Evolutionary conservation across 2,797 vertebrate species (phyloP).

Genomic region (Clarias pachynema): DNA sequence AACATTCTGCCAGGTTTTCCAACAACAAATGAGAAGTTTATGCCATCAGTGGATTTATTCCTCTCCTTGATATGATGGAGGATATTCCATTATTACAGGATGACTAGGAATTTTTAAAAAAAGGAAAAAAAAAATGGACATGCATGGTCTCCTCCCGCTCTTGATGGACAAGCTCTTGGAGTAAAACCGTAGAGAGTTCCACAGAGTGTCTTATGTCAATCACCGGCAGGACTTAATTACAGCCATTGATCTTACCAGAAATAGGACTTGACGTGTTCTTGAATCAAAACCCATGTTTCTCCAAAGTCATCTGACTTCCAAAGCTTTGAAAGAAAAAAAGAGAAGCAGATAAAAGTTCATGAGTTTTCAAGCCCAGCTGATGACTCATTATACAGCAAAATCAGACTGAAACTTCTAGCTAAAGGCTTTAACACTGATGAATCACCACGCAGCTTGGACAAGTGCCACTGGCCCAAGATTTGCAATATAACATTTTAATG

Average conservation of each 20-base stretch:
- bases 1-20: too few relatives aligned
- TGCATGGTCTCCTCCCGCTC: background rate
- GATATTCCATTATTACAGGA: too few relatives aligned
- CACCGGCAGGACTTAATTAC: background rate
- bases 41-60: too few relatives aligned
- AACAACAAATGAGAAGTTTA: too few relatives aligned
- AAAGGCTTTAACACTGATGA: constrained; percentile 24
- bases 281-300: constrained; percentile 97
- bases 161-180: constrained; percentile 11
- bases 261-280: constrained; percentile 95
- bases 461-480: constrained; percentile 8
- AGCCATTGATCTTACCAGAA: constrained; percentile 84
- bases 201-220: background rate
- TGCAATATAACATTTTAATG: constrained; percentile 15
- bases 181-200: background rate
- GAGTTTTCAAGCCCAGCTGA: background rate
- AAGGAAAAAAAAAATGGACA: background rate
- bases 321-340: constrained; percentile 74
- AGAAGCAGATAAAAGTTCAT: background rate
- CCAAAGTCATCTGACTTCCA: constrained; percentile 99
- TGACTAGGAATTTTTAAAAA: too few relatives aligned
- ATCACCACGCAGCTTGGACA: constrained; percentile 15
- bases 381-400: background rate
- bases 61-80: too few relatives aligned
- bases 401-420: background rate